phyloP scores from a whole-genome alignment of 30 jellyfish, hydroid and myxozoan species.

The Mastigias papua region DNA sequence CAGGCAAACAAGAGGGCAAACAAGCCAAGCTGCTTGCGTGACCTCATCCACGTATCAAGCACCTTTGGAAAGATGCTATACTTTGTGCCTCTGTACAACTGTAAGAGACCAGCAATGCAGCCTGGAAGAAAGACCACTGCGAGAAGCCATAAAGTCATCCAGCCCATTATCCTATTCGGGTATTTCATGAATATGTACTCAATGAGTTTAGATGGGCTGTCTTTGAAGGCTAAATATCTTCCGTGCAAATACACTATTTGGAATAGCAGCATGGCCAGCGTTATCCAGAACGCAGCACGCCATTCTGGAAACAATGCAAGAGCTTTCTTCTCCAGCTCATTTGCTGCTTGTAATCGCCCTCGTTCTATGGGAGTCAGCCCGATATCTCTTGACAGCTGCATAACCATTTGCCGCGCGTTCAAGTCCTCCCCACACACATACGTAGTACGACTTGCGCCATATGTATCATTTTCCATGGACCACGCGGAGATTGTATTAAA shows the following conservation, averaged over 20 bases:
- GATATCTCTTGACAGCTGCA: conserved; percentile 73
- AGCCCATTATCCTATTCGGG: conserved; percentile 47
- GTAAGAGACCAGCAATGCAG: conserved; percentile 80
- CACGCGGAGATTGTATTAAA: conserved; percentile 87
- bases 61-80: conserved; percentile 76
- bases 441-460: conserved; percentile 73
- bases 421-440: conserved; percentile 71
- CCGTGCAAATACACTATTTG: conserved; percentile 41
- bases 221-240: neutral
- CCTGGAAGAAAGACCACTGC: conserved; percentile 78
- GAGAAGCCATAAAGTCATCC: conserved; percentile 78
- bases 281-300: conserved; percentile 68
- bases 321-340: conserved; percentile 65
- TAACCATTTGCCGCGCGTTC: conserved; percentile 29
- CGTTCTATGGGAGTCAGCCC: conserved; percentile 86
- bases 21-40: conserved; percentile 90
- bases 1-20: conserved; percentile 65
- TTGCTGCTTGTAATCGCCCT: conserved; percentile 81
- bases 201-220: conserved; percentile 5
- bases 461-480: conserved; percentile 69
- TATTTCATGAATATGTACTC: neutral
- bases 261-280: conserved; percentile 43
- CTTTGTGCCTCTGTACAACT: conserved; percentile 81
- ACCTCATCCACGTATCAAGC: conserved; percentile 88
- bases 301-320: conserved; percentile 78